Conservation (phyloP, 2,888 invertebrate genomes). For the Aromia moschata region DNA sequence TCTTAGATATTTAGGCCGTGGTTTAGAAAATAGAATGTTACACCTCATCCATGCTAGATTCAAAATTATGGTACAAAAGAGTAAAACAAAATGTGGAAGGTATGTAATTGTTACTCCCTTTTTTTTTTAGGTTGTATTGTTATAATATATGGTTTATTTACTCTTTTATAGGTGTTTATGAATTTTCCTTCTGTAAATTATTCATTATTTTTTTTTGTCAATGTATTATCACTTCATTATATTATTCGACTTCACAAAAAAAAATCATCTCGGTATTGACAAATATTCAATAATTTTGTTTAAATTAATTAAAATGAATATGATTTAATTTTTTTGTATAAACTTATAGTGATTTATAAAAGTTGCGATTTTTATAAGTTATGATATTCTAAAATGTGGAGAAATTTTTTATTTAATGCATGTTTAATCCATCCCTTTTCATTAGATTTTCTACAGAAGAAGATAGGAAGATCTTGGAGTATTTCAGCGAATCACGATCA, state of each 20-base stretch:
- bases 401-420: no score
- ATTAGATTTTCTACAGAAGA: constrained; percentile 46
- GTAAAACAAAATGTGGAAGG: constrained; percentile 38
- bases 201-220: no score
- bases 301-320: not conserved
- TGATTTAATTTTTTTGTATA: constrained; percentile 8
- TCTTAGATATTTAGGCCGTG: constrained; percentile 40
- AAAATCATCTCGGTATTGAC: no score
- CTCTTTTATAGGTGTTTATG: no score
- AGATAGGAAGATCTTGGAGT: constrained; percentile 40
- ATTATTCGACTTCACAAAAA: no score
- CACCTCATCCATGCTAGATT: constrained; percentile 43
- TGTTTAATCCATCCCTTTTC: constrained; percentile 18
- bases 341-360: no score
- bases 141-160: not conserved
- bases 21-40: constrained; percentile 39
- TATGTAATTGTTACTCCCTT: constrained; percentile 19
- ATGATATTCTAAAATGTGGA: no score
- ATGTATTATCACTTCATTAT: no score
- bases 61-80: constrained; percentile 29
- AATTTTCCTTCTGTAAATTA: no score
- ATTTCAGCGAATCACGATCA: constrained; percentile 23
- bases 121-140: not conserved
- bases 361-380: no score
- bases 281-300: not conserved